Evolutionary conservation across 2,797 vertebrate genomes (phyloP), one percentile per base, ranked within the genome.

Genomic region (Molothrus ater): DNA sequence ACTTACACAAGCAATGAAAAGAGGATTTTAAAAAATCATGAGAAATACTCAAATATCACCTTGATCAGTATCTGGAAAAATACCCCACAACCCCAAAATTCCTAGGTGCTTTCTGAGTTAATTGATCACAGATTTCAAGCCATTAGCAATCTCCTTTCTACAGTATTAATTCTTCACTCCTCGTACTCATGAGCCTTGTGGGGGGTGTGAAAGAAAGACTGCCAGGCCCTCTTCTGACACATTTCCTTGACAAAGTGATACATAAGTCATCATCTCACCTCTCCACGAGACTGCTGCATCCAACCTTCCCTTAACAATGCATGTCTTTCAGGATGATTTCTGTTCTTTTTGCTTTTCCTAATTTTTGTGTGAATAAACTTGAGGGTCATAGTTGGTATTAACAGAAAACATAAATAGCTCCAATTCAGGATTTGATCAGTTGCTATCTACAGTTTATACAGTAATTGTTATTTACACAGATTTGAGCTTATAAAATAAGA

Each of bases 181-280:
- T 21, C 0, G 0, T 26, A 60, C 43, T 31, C 43, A n/a, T 11
- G 43, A 59, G 61, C 59, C 14, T 26, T 10, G 50, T 2, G 31
- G 31, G 63, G 60, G 42, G 47, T 0, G 40, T 13, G 71, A 68
- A 59, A 64, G 66, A 34, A 89, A 86, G 61, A 64, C 71, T 47
- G 60, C 48, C 88, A 86, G 87, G 90, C 59, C 60, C 73, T 93
- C 72, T 66, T 81, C 84, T 65, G 66, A 57, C 3, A 42, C 91
- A 86, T 8, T 91, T 76, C 42, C 80, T 76, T 88, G 87, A 66
- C 82, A 70, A 92, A 93, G 80, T 78, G 87, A 94, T 54, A 75
- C 72, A 20, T 66, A 91, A 93, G 73, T 92, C 91, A 93, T 68
- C 85, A 53, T n/a, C 88, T 84, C 96, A 88, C 90, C 94, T 90